Base-by-base conservation (phyloP, 2,888 invertebrate species). In the Anodontia alba region DNA sequence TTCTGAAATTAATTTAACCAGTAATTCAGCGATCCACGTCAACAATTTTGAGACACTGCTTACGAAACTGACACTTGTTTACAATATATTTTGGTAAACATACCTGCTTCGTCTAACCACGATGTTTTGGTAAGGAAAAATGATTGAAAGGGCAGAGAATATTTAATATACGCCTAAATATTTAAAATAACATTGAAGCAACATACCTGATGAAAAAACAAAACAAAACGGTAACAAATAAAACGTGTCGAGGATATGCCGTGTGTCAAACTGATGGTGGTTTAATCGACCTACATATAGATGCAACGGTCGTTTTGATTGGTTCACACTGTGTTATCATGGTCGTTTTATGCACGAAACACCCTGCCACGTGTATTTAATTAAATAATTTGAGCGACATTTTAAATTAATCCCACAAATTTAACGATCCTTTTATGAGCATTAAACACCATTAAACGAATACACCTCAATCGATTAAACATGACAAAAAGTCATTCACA, bases 271-370 rank as follows among this genome's bases (percentile, higher is more conserved):
- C 81, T 83, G 83, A 81, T 70, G 80, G 84, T 79, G 76, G 74
- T 73, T 82, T 85, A 81, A 83, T 86, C 81, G 77, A 72, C 75
- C 84, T 78, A 73, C 79, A 62, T 62, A 36, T 68, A 73, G 43
- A 83, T 88, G 86, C 84, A 78, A 89, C 81, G 62, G 38, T 69
- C 7, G 5, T 73, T 80, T 68, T 76, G 36, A 85, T 85, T 85
- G 84, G 84, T 62, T 33, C 54, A 69, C 17, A 20, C 54, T 49
- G 73, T 72, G 80, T 80, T 79, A 77, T 33, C 33, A 33, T 17
- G 57, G 5, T 75, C n/a, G 38, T 38, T 68, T 68, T 68, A 67
- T 68, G 26, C 29, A 46, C 36, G 31, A 36, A 51, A 67, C 75
- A 68, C 75, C 75, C 75, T 51, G 67, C 67, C 75, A 75, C 75